Evolutionary conservation across 2,888 invertebrate genomes (phyloP).

Genomic region (Eupithecia centaureata): DNA sequence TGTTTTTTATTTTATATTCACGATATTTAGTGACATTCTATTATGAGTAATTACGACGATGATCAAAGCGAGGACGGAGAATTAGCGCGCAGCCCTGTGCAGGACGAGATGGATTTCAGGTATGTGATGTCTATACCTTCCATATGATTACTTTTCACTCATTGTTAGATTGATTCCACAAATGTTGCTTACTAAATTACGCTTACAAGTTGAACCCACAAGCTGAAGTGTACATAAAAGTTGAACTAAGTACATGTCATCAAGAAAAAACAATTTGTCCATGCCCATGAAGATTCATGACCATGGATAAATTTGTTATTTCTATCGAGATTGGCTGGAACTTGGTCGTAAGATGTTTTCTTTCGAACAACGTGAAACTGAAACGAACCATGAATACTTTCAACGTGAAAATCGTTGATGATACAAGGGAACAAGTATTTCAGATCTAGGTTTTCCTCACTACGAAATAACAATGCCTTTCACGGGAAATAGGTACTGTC

Average conservation of each 20-base stretch:
- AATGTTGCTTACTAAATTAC: not conserved
- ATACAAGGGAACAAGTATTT: not conserved
- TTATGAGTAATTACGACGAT: constrained; percentile 85
- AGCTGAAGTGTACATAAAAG: not conserved
- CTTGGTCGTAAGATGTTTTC: not conserved
- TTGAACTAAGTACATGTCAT: not conserved
- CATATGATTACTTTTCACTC: not conserved
- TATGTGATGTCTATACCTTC: constrained; percentile 42
- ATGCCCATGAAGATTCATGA: too few species aligned
- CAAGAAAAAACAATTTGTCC: too few species aligned
- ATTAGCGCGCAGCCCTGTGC: constrained; percentile 89
- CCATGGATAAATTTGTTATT: too few species aligned
- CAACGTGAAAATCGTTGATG: not conserved
- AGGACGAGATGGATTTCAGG: constrained; percentile 84
- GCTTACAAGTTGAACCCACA: not conserved
- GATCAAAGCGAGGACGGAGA: constrained; percentile 94
- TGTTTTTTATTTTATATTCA: constrained; percentile 31
- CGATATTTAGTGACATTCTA: constrained; percentile 45
- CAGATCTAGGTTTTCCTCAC: not conserved
- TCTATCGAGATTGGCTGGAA: not conserved
- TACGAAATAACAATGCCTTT: not conserved
- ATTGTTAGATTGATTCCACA: not conserved
- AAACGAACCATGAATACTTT: not conserved
- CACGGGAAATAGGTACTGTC: not conserved
- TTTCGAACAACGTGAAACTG: not conserved